Base-by-base conservation (phyloP, 2,888 invertebrate genomes). In the Oligia fasciuncula region DNA sequence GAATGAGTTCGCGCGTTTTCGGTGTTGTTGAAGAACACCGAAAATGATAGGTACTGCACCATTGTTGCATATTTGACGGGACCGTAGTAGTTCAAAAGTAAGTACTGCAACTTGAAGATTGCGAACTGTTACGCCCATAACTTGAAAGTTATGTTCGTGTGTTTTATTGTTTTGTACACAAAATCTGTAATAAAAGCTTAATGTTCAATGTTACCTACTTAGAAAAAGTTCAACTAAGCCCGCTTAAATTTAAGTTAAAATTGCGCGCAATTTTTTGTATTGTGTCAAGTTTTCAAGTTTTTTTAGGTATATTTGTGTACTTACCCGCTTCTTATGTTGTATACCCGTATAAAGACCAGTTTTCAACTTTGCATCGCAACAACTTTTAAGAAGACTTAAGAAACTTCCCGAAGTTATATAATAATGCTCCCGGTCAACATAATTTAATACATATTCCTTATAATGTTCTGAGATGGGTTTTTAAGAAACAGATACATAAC, bases 371-470 rank as follows among this genome's bases (percentile, higher is more conserved):
- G 0, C 35, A 35, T 57, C n/a, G 6, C 29, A 63, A 54, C 8
- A n/a, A 49, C 49, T 29, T 29, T 62, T 73, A n/a, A 2, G 43
- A 69, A 51, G 46, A 51, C 65, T 62, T 70, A 73, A 51, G 57
- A 60, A 84, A 68, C 29, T 70, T 71, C 6, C 35, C 29, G 3
- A 67, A 77, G 70, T 69, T 46, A 73, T 68, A 35, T 62, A 63
- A 54, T 62, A 72, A 66, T 35, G n/a, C 29, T 17, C 11, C 6
- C 60, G 60, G 68, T 74, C 80, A 72, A 75, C 40, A 75, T 40
- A 43, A 40, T 72, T 71, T 14, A 51, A 71, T 73, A 62, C 6
- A 70, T 66, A n/a, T 46, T 73, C 49, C 17, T 13, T 70, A 67
- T 35, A 76, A 67, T 43, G 13, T 65, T 57, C 8, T 19, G 19